Evolutionary conservation across 2,113 vertebrate species (phyloP).

Genomic region (Thermophis baileyi): DNA sequence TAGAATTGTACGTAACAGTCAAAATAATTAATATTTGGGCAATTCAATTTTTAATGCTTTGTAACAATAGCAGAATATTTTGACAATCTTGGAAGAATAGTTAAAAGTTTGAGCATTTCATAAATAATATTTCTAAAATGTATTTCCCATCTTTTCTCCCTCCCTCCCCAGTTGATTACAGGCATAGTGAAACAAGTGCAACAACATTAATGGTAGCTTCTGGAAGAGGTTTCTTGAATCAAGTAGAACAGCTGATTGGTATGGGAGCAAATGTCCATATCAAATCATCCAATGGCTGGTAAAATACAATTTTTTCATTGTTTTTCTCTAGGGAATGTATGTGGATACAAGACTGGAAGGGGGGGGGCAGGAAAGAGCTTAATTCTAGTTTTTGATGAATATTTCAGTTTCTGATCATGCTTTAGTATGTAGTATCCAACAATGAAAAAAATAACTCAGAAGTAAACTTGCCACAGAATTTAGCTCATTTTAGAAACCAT

Average conservation of each 20-base stretch:
- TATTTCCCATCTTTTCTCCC: conserved; percentile 14
- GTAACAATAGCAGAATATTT: neutral
- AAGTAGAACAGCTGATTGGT: conserved; percentile 86
- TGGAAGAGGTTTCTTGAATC: conserved; percentile 82
- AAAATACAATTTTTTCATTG: conserved; percentile 27
- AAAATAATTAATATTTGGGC: neutral
- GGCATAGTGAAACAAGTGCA: conserved; percentile 85
- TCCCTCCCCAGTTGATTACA: conserved; percentile 82
- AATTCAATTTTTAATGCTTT: neutral
- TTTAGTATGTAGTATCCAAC: neutral
- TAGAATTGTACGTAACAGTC: neutral
- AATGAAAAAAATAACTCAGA: neutral
- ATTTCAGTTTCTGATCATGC: neutral
- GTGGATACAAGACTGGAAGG: neutral
- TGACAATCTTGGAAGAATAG: neutral
- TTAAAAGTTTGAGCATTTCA: neutral
- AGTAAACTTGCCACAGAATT: neutral
- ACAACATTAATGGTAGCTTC: conserved; percentile 90
- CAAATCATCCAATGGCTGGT: conserved; percentile 93
- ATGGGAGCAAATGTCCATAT: conserved; percentile 85
- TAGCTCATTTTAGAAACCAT: neutral
- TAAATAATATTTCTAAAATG: neutral
- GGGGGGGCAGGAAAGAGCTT: neutral
- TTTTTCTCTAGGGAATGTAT: neutral
- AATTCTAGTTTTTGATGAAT: neutral